Base-by-base conservation (phyloP, 1,140 invertebrate genomes). In the Homarus americanus region DNA sequence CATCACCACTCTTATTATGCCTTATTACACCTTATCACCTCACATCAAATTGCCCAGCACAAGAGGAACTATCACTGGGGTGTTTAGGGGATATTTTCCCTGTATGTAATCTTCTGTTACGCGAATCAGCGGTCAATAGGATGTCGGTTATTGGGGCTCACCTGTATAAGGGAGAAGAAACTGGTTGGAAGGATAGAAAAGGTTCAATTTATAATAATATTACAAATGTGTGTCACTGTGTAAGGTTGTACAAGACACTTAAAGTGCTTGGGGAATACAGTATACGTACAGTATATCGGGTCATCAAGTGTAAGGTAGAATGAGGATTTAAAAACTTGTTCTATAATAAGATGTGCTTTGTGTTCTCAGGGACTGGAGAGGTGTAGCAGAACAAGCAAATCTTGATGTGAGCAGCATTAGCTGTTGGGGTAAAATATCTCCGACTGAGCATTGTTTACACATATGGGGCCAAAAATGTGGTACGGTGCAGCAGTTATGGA, bases 321-420 rank as follows among this genome's bases (percentile, higher is more conserved):
- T n/a, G 4, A 69, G 9, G 5, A 69, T 7, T 32, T 32, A 0
- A 58, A 15, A 82, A 84, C 41, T 24, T 12, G 4, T 32, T 69
- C 10, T n/a, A 24, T 40, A 12, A 53, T 40, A 28, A 41, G 24
- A 10, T 84, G 12, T 49, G 10, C n/a, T 53, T 34, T 34, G 40
- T 69, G 28, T 38, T 76, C 82, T 7, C 82, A 92, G 92, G 75
- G 92, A 92, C 72, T 92, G 92, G 92, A 91, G 90, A 91, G 92
- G 92, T 69, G 69, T 92, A 38, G 92, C 92, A 36, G 90, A 91
- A 38, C 82, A 84, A 78, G 89, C 92, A 63, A 66, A 82, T 40
- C 66, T 92, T 44, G 92, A 92, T 73, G 85, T 83, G 66, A 72
- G 80, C 36, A 85, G 86, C 24, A 92, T 92, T 32, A 82, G 78